These are phyloP conservation scores for Allobates femoralis DNA, from an alignment of 2,797 vertebrate species.

Conservation along the genomic window DNA sequence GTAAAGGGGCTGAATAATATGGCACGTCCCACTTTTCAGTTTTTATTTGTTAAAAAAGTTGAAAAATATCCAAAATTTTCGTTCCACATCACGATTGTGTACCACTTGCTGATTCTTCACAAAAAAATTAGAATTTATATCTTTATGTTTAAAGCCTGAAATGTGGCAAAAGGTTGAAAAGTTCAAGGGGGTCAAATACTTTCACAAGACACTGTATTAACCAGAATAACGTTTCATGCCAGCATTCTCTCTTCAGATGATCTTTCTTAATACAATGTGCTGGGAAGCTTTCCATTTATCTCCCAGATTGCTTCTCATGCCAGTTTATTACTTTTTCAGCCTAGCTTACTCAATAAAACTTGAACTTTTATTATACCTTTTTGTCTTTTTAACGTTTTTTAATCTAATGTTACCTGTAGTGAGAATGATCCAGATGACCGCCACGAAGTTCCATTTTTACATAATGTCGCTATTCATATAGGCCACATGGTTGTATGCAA, in stretches of 20 bases:
- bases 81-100: too few relatives aligned
- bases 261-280: neutral
- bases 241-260: neutral
- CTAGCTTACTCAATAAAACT: conserved; percentile 58
- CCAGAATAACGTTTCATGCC: neutral
- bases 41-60: too few relatives aligned
- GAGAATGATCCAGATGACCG: conserved; percentile 53
- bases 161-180: too few relatives aligned
- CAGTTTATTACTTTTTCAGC: conserved; percentile 49
- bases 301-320: conserved; percentile 19
- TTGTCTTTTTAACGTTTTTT: conserved; percentile 51
- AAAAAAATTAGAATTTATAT: too few relatives aligned
- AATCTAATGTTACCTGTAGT: conserved; percentile 54
- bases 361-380: conserved; percentile 27
- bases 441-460: conserved; percentile 41
- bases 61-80: too few relatives aligned
- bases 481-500: conserved; percentile 14
- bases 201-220: too few relatives aligned
- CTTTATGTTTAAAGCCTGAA: too few relatives aligned
- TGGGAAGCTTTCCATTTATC: conserved; percentile 1
- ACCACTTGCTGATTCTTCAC: too few relatives aligned
- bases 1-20: too few relatives aligned
- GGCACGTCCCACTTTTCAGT: too few relatives aligned
- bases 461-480: neutral
- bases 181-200: too few relatives aligned